phyloP scores from a whole-genome alignment of 2,888 invertebrate species.

The Willowsia nigromaculata region DNA sequence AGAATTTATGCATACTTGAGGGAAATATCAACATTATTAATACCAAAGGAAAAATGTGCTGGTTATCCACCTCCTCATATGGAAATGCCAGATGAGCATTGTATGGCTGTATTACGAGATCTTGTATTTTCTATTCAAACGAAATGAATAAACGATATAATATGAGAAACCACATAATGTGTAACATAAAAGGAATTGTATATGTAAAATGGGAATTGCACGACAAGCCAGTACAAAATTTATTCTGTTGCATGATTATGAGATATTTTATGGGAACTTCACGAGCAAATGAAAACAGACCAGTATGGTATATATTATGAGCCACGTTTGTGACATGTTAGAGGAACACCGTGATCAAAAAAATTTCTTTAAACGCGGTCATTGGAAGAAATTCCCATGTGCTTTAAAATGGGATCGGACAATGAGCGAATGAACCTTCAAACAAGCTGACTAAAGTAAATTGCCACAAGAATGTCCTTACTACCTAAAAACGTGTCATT shows the following conservation, averaged over 20 bases:
- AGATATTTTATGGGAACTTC: not conserved
- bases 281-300: not conserved
- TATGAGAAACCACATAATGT: not conserved
- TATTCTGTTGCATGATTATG: too few species aligned
- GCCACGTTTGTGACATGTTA: too few species aligned
- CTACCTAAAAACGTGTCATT: conserved; percentile 2
- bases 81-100: conserved; percentile 9
- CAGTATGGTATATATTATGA: too few species aligned
- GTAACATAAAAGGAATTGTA: conserved; percentile 10
- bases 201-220: not conserved
- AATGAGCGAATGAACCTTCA: not conserved
- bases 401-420: not conserved
- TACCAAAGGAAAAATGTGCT: not conserved
- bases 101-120: not conserved
- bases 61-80: not conserved
- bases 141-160: too few species aligned
- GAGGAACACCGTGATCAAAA: not conserved
- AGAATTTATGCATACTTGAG: not conserved
- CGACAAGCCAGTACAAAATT: too few species aligned
- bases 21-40: too few species aligned
- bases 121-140: too few species aligned
- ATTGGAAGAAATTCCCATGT: not conserved
- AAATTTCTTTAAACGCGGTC: not conserved
- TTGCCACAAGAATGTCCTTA: not conserved
- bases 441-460: not conserved